Evolutionary conservation across 2,113 vertebrate genomes (phyloP).

Genomic region (Macquaria australasica): DNA sequence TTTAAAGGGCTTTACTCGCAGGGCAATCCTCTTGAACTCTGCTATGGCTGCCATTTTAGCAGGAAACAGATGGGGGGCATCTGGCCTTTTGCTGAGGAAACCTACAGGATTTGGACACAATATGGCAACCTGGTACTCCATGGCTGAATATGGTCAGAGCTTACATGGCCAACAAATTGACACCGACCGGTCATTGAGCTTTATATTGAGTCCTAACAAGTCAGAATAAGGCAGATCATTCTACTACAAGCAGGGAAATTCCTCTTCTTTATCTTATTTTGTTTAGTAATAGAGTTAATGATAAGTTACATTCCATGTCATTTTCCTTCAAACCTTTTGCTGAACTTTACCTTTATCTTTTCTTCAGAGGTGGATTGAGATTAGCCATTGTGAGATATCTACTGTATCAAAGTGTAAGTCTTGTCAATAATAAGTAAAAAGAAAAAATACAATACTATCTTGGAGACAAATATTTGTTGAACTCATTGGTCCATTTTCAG

Average conservation of each 20-base stretch:
- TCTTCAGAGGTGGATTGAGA: not conserved
- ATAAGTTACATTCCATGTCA: not conserved
- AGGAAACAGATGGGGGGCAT: conserved; percentile 67
- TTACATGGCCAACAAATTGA: not conserved
- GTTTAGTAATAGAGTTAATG: not conserved
- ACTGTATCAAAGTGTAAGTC: not conserved
- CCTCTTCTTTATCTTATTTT: not conserved
- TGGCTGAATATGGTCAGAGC: conserved; percentile 5
- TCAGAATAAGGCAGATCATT: not conserved
- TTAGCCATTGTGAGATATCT: not conserved
- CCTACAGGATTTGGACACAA: conserved; percentile 28
- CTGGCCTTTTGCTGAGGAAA: conserved; percentile 15
- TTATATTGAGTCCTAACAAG: not conserved
- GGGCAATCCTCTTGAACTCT: conserved; percentile 66
- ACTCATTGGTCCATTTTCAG: conserved; percentile 14
- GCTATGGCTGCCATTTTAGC: conserved; percentile 49
- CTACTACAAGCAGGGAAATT: not conserved
- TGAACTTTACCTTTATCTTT: conserved; percentile 17
- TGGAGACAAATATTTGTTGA: conserved; percentile 53
- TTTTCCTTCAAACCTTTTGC: not conserved
- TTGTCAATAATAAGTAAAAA: not conserved
- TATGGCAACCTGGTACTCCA: conserved; percentile 1
- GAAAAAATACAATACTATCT: not conserved
- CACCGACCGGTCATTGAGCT: not conserved
- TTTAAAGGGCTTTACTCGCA: conserved; percentile 62